Base-by-base conservation (phyloP, 2,888 invertebrate genomes). In the Netelia virgata region DNA sequence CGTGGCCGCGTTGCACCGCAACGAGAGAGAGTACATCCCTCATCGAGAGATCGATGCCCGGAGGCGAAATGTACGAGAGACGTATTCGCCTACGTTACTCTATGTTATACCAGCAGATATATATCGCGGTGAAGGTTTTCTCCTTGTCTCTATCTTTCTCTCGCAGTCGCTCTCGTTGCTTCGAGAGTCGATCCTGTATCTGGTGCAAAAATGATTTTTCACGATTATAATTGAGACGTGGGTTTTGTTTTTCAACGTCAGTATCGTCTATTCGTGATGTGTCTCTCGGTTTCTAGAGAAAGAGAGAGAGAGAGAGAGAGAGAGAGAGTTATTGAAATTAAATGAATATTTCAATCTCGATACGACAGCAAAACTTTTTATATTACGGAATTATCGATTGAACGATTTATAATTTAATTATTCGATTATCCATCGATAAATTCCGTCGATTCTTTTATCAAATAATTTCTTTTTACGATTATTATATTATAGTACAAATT, bases 1-100 rank as follows among this genome's bases (percentile, higher is more conserved):
- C 23, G 69, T 61, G 59, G 69, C 28, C 28, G 78, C 41, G 78
- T 78, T 78, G 83, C 87, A 86, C 80, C 82, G 81, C 28, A 28
- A 28, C 28, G 28, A 28, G 28, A 28, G 28, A 81, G 84, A 84
- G 76, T 80, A 73, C 88, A 84, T 87, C 86, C 88, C 86, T 87
- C 86, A 79, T 86, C 85, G 80, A 64, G 85, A 89, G 89, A 88
- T 90, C 89, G 87, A 87, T 88, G 89, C 91, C 91, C 86, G 86
- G 87, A 87, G 91, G 89, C 89, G 83, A 86, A 87, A 79, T 87
- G 87, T 84, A 86, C 79, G 79, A 59, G 69, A 77, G 76, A 76
- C 66, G 61, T 73, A 78, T 69, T 79, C 85, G 76, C 82, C 75
- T 73, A 83, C 81, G 77, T 76, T 76, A 47, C 18, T 47, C 78